phyloP scores from a whole-genome alignment of 2,113 vertebrate species.

The Nesogale talazaci region DNA sequence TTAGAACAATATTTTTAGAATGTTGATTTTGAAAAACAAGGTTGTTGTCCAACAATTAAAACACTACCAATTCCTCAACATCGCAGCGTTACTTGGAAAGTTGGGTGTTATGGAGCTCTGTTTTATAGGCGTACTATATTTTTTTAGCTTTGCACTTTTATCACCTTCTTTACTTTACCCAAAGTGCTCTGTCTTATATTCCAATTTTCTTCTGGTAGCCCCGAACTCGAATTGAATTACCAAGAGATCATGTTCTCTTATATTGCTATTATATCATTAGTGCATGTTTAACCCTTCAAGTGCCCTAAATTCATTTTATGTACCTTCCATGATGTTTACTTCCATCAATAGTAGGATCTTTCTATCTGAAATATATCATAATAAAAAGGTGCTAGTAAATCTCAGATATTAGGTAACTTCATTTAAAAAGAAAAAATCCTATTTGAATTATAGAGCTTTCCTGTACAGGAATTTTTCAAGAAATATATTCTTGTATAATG shows the following conservation, averaged over 20 bases:
- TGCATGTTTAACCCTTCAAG: constrained; percentile 63
- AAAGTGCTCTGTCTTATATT: constrained; percentile 44
- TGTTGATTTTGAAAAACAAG: not conserved
- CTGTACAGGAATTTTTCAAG: constrained; percentile 2
- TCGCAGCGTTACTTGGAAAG: not conserved
- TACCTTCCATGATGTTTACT: constrained; percentile 66
- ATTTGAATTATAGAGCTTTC: constrained; percentile 56
- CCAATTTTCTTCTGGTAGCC: not conserved
- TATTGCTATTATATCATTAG: constrained; percentile 20
- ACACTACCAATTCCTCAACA: not conserved
- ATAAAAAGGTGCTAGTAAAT: constrained; percentile 64
- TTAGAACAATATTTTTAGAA: not conserved
- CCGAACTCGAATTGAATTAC: constrained; percentile 56
- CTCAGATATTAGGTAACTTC: constrained; percentile 52
- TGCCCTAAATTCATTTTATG: constrained; percentile 63
- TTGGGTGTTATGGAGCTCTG: not conserved
- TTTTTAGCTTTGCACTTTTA: constrained; percentile 56
- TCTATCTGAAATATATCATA: constrained; percentile 66
- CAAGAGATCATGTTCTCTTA: constrained; percentile 56
- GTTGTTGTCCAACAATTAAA: not conserved
- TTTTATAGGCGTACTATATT: not conserved
- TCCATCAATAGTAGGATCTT: constrained; percentile 65
- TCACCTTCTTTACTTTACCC: constrained; percentile 65
- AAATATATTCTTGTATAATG: not conserved
- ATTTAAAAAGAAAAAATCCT: constrained; percentile 67